phyloP scores from a whole-genome alignment of 1,140 invertebrate species.

The Trichonephila clavata region DNA sequence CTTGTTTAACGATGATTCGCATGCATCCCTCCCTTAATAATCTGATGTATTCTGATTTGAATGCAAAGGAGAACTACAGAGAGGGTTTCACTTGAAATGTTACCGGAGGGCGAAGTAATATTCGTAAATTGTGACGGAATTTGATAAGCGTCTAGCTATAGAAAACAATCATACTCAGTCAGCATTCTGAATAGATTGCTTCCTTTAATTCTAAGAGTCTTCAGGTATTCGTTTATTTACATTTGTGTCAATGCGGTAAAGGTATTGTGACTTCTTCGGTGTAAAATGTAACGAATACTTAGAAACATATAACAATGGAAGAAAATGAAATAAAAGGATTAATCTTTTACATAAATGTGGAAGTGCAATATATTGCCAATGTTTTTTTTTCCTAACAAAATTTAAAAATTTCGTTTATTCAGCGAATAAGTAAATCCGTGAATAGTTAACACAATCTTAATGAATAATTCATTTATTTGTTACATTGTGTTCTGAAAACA shows the following conservation, averaged over 20 bases:
- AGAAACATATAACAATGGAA: no score
- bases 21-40: background rate
- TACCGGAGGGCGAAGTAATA: background rate
- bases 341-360: no score
- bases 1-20: slow-evolving; percentile 16
- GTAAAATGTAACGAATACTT: no score
- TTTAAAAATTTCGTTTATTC: no score
- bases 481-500: no score
- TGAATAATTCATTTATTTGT: no score
- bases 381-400: no score
- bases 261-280: background rate
- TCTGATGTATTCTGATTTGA: slow-evolving; percentile 35
- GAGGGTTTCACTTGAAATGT: background rate
- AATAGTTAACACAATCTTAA: no score
- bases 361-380: no score
- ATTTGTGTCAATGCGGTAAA: background rate
- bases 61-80: background rate
- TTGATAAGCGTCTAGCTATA: background rate
- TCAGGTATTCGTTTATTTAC: background rate
- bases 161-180: background rate
- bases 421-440: no score
- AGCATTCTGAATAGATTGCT: background rate
- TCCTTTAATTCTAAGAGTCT: no score
- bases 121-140: background rate
- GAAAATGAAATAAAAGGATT: no score